Evolutionary conservation across 2,113 vertebrate genomes (phyloP).

Genomic region (Myotis lucifugus): DNA sequence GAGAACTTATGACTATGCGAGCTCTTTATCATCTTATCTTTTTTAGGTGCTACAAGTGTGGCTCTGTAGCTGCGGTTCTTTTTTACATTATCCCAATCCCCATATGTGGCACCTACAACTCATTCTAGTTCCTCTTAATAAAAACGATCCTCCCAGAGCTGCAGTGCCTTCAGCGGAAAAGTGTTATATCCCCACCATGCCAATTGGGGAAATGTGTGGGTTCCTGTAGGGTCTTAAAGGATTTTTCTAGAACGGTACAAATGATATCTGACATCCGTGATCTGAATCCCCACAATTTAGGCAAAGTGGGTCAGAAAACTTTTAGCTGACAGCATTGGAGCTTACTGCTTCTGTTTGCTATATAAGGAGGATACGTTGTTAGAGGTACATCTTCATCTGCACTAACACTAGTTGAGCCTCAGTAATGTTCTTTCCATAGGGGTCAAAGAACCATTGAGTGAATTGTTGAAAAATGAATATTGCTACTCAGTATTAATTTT

Average conservation of each 20-base stretch:
- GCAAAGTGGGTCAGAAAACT: constrained; percentile 71
- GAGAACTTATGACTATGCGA: constrained; percentile 68
- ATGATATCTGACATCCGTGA: constrained; percentile 72
- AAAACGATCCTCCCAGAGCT: constrained; percentile 86
- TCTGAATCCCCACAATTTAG: constrained; percentile 76
- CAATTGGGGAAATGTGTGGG: constrained; percentile 76
- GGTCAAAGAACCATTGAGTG: constrained; percentile 49
- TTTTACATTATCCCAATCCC: constrained; percentile 82
- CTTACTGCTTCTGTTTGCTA: constrained; percentile 59
- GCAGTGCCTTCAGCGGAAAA: constrained; percentile 81
- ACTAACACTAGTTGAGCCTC: constrained; percentile 41
- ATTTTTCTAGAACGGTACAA: constrained; percentile 81
- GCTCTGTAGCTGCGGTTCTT: constrained; percentile 81
- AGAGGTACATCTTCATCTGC: constrained; percentile 54
- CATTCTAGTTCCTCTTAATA: constrained; percentile 83
- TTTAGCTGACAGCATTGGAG: constrained; percentile 58
- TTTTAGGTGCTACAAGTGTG: constrained; percentile 76
- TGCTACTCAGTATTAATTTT: constrained; percentile 36
- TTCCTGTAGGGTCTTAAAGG: constrained; percentile 79
- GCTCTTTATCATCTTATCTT: constrained; percentile 78
- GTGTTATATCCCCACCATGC: constrained; percentile 77
- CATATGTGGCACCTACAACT: constrained; percentile 81
- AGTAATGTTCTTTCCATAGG: constrained; percentile 52
- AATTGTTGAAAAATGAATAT: constrained; percentile 47
- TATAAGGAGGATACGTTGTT: constrained; percentile 64